Percentiles rank a stretch among this genome's conserved stretches.
These are phyloP conservation scores for Caenorhabditis inopinata DNA, from an alignment of 1,140 invertebrate genomes.

Conservation along the genomic window DNA sequence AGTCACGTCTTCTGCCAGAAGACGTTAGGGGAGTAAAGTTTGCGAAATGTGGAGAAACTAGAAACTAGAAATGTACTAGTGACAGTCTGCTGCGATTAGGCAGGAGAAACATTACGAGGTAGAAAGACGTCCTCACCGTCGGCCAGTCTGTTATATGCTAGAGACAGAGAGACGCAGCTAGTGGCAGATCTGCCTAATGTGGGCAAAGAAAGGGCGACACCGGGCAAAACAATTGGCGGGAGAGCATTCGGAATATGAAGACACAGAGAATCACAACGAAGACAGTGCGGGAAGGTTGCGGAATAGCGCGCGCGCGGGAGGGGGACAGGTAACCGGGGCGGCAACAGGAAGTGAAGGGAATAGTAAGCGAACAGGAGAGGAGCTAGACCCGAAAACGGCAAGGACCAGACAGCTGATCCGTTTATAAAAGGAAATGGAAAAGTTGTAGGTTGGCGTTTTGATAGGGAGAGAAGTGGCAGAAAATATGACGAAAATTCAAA, in stretches of 20 bases:
- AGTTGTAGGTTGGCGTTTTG: too few relatives aligned
- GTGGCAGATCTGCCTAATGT: conserved; percentile 10
- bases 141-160: neutral
- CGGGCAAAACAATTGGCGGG: neutral
- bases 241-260: neutral
- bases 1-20: too few relatives aligned
- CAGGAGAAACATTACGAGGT: conserved; percentile 12
- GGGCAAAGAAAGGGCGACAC: neutral
- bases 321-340: neutral
- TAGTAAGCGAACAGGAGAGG: neutral
- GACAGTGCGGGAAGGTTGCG: conserved; percentile 16
- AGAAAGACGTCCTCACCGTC: neutral
- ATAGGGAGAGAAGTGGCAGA: too few relatives aligned
- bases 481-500: too few relatives aligned
- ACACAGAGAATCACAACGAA: neutral
- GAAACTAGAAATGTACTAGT: neutral
- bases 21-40: neutral
- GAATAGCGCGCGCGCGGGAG: neutral
- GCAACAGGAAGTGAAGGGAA: neutral
- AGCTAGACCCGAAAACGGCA: neutral
- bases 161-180: neutral
- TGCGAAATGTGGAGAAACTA: neutral
- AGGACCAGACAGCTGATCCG: neutral
- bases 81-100: neutral
- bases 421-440: too few relatives aligned